Evolutionary conservation across 1,140 invertebrate genomes (phyloP), one percentile per base, ranked within the genome.

Genomic region (Apis dorsata): DNA sequence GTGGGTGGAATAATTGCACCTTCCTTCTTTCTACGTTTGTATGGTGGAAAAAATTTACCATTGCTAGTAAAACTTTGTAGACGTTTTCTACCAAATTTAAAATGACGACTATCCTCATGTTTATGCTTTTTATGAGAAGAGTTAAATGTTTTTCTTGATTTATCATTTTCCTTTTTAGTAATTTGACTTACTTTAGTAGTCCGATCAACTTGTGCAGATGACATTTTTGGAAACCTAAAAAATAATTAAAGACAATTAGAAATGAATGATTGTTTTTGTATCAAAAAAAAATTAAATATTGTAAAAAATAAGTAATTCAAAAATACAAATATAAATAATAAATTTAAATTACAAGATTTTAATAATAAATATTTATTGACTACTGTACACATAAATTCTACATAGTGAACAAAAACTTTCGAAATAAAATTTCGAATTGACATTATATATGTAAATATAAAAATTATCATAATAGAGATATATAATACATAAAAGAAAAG

Each of bases 1-100:
- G 98, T 98, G 0, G 98, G 98, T 57, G 97, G 96, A 78, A 93
- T 93, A 84, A 98, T 96, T 69, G 95, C 94, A 81, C 95, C 95
- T 84, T 96, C 96, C 88, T 97, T 97, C 85, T 96, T 96, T 63
- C 96, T 94, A 73, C 96, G 94, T 88, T 97, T 97, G 85, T 96
- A 95, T 0, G 93, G 93, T 8, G 92, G 92, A 82, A 91, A 93
- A 70, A 94, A 94, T 88, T 94, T 95, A 51, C 93, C 91, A 84
- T 92, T 92, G 12, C 92, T 92, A 0, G 92, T 93, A 81, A 95
- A 95, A 89, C 93, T 95, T 79, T 95, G 95, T 9, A 93, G 87
- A n/a, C 95, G 92, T 85, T 95, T 95, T 17, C 95, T 90, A 5
- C 90, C 90, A 79, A 93, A 93, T 68, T 94, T 94, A 73, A 94